Conservation (phyloP, 2,888 invertebrate species). For the Dolichomitus sp. region DNA sequence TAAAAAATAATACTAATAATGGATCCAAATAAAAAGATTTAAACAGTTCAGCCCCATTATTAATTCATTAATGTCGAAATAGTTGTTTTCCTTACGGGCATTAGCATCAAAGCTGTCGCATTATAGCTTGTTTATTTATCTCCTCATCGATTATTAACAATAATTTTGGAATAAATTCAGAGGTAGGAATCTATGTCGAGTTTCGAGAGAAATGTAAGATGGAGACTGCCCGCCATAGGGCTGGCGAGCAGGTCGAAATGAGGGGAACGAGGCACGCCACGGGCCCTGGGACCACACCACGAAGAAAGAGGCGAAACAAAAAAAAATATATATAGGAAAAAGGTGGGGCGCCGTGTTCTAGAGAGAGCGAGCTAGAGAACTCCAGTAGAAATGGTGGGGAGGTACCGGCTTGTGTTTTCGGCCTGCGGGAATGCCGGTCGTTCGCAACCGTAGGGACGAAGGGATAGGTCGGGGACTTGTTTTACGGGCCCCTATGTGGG, state of each 20-base stretch:
- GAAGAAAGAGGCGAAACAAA: conserved; percentile 40
- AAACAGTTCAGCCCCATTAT: not conserved
- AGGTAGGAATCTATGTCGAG: not conserved
- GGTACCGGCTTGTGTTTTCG: conserved; percentile 79
- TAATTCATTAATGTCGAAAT: not conserved
- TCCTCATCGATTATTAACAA: not conserved
- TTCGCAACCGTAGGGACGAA: conserved; percentile 67
- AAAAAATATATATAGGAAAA: conserved; percentile 31
- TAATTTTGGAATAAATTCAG: not conserved
- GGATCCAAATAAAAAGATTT: not conserved
- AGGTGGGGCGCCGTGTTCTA: conserved; percentile 63
- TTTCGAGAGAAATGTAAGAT: conserved; percentile 36
- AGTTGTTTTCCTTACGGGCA: not conserved
- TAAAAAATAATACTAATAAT: not conserved
- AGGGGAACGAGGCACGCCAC: conserved; percentile 47
- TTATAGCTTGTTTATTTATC: not conserved
- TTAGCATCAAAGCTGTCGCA: not conserved
- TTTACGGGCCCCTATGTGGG: conserved; percentile 44
- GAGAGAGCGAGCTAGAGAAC: conserved; percentile 54
- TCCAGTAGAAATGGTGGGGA: conserved; percentile 65
- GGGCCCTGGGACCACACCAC: conserved; percentile 62
- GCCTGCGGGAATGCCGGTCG: conserved; percentile 80
- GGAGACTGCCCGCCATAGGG: conserved; percentile 62
- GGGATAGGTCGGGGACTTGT: conserved; percentile 81
- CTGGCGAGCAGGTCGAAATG: conserved; percentile 61